phyloP scores from a whole-genome alignment of 2,888 invertebrate genomes.

The Cephonodes hylas region DNA sequence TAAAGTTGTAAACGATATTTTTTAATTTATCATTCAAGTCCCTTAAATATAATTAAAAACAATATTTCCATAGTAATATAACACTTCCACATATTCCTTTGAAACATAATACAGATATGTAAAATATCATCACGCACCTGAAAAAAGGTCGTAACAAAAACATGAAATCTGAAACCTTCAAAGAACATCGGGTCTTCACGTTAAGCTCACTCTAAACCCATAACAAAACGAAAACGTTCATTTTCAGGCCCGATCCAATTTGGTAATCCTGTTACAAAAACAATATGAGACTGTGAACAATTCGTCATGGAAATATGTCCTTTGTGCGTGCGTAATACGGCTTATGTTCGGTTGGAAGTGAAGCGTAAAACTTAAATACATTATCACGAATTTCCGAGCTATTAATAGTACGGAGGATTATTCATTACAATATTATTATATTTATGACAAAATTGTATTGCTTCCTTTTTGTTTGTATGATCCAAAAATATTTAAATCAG shows the following conservation, averaged over 20 bases:
- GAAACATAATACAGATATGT: too few relatives aligned
- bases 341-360: neutral
- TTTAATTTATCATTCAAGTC: too few relatives aligned
- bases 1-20: too few relatives aligned
- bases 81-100: too few relatives aligned
- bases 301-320: neutral
- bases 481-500: too few relatives aligned
- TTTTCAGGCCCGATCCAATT: constrained; percentile 7
- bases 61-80: too few relatives aligned
- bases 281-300: neutral
- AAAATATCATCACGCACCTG: too few relatives aligned
- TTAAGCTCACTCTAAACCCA: neutral
- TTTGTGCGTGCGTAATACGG: neutral
- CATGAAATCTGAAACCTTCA: neutral
- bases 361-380: neutral
- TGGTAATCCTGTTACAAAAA: neutral
- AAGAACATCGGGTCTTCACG: neutral
- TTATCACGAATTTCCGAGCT: neutral
- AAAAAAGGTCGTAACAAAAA: neutral
- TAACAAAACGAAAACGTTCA: constrained; percentile 1
- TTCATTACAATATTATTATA: too few relatives aligned
- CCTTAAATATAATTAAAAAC: too few relatives aligned
- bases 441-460: too few relatives aligned
- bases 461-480: too few relatives aligned
- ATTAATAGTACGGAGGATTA: neutral